phyloP scores from a whole-genome alignment of 2,797 vertebrate genomes.

The Pantherophis alleghaniensis region DNA sequence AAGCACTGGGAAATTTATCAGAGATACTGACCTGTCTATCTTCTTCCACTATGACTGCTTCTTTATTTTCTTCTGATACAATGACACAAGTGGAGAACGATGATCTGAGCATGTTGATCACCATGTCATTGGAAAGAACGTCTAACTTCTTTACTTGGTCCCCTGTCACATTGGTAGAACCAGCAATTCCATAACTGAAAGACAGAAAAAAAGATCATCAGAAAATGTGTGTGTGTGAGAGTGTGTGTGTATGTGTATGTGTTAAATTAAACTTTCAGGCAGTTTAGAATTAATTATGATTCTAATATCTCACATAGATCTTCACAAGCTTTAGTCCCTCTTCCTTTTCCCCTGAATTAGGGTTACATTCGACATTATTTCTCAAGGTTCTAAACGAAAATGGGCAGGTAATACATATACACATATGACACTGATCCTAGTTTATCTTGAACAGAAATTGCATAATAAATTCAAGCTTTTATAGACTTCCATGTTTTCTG shows the following conservation, averaged over 20 bases:
- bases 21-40: constrained; percentile 80
- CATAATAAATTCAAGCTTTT: background rate
- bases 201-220: constrained; percentile 25
- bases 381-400: background rate
- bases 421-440: background rate
- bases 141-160: constrained; percentile 98
- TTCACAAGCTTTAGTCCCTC: background rate
- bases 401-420: background rate
- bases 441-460: background rate
- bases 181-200: constrained; percentile 90
- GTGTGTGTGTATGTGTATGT: background rate
- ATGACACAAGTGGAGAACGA: constrained; percentile 91
- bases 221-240: no score
- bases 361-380: background rate
- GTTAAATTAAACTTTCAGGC: background rate
- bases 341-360: background rate
- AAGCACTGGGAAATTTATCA: background rate
- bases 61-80: constrained; percentile 91
- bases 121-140: constrained; percentile 92
- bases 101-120: constrained; percentile 93
- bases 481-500: background rate
- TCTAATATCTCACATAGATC: background rate
- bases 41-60: constrained; percentile 86
- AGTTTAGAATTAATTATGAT: background rate
- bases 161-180: constrained; percentile 92